These are phyloP conservation scores for Lophura nycthemera DNA, from an alignment of 2,113 vertebrate species.

Conservation along the genomic window DNA sequence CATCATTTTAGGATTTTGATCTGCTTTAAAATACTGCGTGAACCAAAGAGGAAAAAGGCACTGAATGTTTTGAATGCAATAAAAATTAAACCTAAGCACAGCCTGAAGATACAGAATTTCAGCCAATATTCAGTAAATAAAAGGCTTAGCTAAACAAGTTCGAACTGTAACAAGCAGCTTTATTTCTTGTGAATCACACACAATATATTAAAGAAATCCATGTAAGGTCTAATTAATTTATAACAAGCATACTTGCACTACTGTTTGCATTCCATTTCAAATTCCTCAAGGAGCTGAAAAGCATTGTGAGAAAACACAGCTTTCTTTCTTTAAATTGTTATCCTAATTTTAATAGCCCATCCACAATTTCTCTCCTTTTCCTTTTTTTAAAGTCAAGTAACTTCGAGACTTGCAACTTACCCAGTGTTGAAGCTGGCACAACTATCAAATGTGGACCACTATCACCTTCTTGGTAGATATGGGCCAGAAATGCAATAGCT, in stretches of 20 bases:
- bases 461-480: conserved; percentile 87
- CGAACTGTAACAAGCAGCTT: background rate
- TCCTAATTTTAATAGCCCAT: background rate
- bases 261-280: background rate
- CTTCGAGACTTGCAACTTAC: conserved; percentile 75
- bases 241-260: background rate
- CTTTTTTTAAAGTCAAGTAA: background rate
- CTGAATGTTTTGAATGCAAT: background rate
- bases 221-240: background rate
- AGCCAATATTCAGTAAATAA: background rate
- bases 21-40: background rate
- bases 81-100: background rate
- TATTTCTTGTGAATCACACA: background rate
- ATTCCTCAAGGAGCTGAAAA: background rate
- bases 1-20: background rate
- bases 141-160: background rate
- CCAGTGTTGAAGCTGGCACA: conserved; percentile 94
- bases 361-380: background rate
- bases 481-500: conserved; percentile 93
- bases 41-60: background rate
- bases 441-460: conserved; percentile 92
- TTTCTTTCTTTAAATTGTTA: background rate
- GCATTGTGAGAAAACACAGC: background rate
- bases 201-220: background rate
- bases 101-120: background rate